These are phyloP conservation scores for Thripadectes ignobilis DNA, from an alignment of 2,797 vertebrate species.

Conservation along the genomic window DNA sequence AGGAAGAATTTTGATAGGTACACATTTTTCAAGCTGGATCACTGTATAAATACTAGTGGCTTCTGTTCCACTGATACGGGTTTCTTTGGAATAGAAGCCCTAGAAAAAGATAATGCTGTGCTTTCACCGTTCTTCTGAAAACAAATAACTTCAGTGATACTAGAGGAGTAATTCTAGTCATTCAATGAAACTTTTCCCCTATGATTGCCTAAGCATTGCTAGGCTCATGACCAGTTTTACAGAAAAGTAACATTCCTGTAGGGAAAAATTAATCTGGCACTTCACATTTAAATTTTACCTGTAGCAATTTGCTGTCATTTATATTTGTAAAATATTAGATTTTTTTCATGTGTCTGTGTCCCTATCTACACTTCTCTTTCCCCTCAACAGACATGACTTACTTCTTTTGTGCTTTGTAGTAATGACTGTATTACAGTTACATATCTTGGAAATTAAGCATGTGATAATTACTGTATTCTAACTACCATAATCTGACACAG, in stretches of 20 bases:
- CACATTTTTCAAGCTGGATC: neutral
- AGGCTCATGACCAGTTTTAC: neutral
- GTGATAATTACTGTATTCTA: neutral
- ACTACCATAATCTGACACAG: neutral
- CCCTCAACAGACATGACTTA: neutral
- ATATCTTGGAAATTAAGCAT: neutral
- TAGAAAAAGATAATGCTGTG: neutral
- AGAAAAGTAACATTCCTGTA: neutral
- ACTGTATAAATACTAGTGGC: neutral
- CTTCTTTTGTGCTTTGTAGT: neutral
- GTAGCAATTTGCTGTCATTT: neutral
- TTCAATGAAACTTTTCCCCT: neutral
- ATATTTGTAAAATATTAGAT: neutral
- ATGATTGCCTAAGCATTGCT: neutral
- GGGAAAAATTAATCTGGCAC: neutral
- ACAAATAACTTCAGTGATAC: neutral
- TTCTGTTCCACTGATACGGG: neutral
- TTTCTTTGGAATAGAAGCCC: neutral
- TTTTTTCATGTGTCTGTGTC: neutral
- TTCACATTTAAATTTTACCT: neutral
- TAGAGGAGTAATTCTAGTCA: neutral
- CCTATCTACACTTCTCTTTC: neutral
- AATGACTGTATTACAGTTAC: neutral
- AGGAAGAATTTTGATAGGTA: neutral
- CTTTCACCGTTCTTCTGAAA: neutral